Evolutionary conservation across 2,113 vertebrate species (phyloP), one percentile per base, ranked within the genome.

Genomic region (Hemiscyllium ocellatum): DNA sequence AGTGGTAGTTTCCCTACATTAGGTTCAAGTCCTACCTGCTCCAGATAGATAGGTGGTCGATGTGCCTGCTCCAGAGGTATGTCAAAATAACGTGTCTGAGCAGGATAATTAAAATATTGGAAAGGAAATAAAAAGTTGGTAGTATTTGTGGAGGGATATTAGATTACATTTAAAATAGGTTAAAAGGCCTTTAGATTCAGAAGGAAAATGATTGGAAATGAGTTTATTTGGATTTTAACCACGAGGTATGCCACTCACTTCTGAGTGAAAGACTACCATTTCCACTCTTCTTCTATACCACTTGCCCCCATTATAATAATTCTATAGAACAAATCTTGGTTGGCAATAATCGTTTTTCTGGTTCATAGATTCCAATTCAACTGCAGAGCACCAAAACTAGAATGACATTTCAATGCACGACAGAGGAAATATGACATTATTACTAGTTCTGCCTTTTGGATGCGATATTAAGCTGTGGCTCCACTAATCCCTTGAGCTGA

Each of bases 211-310:
- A 83, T 61, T 83, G n/a, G n/a, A 83, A 42, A 33, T 76, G 72
- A 76, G 72, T 76, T 29, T 13, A 10, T 2, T 29, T 26, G 29
- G 26, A 26, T 5, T 72, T 72, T 7, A 72, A 72, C 70, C 26
- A 8, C 26, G 0, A 10, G 29, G 29, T 76, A 29, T 3, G 29
- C 72, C 29, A 33, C 29, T 29, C 10, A 26, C 70, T 72, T 29
- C 70, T 29, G 26, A 6, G 1, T 26, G 1, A 5, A 26, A 24
- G 7, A 0, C 5, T 26, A 72, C 24, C 26, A 7, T 29, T 70
- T 24, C 22, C 3, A 26, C 24, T 7, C 33, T 29, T 78, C 26
- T 2, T 24, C 33, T 0, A 4, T 2, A 13, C n/a, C 1, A 0
- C 78, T 12, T 2, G 15, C 78, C n/a, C 10, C 33, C 13, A 37